Conservation (phyloP, 2,888 invertebrate species). For the Stegophylla sp. region DNA sequence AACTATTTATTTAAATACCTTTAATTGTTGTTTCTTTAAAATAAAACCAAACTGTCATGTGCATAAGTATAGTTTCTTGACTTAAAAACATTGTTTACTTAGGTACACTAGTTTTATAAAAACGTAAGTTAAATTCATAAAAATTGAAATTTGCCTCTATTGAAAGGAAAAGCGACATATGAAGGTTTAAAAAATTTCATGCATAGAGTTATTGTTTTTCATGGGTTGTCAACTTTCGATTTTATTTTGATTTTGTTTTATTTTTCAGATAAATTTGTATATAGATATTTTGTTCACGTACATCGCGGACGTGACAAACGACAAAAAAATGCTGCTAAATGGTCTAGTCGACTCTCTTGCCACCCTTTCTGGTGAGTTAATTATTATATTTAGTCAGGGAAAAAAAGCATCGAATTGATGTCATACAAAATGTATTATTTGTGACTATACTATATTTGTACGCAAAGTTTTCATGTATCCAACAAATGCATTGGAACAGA, state of each 20-base stretch:
- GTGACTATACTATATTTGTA: no score
- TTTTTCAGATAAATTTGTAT: conserved; percentile 11
- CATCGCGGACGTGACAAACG: background rate
- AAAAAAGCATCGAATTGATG: background rate
- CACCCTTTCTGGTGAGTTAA: conserved; percentile 21
- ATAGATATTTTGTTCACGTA: conserved; percentile 33
- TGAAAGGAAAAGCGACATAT: no score
- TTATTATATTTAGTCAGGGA: background rate
- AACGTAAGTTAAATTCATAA: no score
- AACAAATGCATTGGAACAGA: background rate
- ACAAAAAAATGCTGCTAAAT: background rate
- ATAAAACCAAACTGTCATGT: no score
- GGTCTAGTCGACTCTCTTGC: conserved; percentile 20
- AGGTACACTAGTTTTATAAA: no score
- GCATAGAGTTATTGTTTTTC: no score
- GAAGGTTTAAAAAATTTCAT: no score
- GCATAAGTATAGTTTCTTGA: no score
- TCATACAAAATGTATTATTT: background rate
- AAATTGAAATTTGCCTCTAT: no score
- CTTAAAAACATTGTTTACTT: no score
- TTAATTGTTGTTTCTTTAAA: no score
- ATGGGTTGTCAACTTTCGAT: background rate
- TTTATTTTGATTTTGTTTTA: background rate
- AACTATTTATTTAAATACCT: no score
- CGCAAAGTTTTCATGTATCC: background rate